Evolutionary conservation across 2,113 vertebrate species (phyloP).

Genomic region (Muntiacus reevesi): DNA sequence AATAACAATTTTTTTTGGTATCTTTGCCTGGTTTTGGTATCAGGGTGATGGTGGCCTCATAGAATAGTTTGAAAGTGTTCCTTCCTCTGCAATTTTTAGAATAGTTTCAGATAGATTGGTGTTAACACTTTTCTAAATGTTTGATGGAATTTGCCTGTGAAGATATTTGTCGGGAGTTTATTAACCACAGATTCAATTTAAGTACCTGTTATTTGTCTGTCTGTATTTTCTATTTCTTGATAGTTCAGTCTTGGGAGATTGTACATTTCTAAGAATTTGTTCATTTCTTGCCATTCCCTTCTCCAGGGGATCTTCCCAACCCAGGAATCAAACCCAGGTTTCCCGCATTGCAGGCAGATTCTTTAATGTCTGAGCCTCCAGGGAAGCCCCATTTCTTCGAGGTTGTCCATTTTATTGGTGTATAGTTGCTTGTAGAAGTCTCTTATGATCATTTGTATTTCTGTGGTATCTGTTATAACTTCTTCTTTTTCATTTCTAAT

Average conservation of each 20-base stretch:
- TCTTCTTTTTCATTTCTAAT: neutral
- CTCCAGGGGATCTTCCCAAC: neutral
- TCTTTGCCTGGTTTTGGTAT: neutral
- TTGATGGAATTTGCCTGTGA: neutral
- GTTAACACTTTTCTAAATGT: neutral
- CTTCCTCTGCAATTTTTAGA: neutral
- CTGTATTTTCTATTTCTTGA: neutral
- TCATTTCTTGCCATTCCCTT: neutral
- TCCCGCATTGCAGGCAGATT: accelerated
- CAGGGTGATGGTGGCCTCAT: neutral
- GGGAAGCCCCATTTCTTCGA: neutral
- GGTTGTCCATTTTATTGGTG: neutral
- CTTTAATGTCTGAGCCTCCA: neutral
- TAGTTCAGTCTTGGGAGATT: neutral
- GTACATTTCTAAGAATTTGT: neutral
- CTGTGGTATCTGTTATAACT: neutral
- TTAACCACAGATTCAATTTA: neutral
- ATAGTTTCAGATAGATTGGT: neutral
- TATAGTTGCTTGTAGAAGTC: neutral
- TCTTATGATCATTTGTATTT: neutral
- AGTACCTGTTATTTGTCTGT: neutral
- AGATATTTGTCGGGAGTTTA: neutral
- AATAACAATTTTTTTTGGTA: neutral
- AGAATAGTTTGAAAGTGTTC: neutral
- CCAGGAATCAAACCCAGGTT: neutral